phyloP scores from a whole-genome alignment of 1,140 invertebrate species.

The Idris sp. region DNA sequence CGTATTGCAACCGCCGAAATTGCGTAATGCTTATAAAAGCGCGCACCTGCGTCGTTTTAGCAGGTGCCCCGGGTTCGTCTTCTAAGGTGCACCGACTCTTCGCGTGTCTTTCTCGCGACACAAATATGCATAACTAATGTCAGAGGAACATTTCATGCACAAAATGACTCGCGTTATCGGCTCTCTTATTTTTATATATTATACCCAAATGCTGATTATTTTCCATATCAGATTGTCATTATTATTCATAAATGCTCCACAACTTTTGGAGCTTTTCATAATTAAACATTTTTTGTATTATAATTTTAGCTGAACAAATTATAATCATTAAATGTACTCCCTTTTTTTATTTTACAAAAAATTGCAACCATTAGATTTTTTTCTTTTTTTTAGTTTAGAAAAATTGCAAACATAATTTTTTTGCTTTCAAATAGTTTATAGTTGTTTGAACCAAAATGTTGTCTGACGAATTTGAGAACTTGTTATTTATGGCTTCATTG shows the following conservation, averaged over 20 bases:
- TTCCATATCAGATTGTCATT: conserved; percentile 51
- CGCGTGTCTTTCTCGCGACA: conserved; percentile 55
- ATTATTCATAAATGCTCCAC: conserved; percentile 62
- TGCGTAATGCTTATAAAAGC: conserved; percentile 61
- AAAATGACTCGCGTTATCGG: conserved; percentile 47
- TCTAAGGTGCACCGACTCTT: conserved; percentile 18
- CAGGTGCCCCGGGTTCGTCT: conserved; percentile 38
- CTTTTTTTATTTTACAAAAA: no score
- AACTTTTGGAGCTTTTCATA: no score
- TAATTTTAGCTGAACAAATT: no score
- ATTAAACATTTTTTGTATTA: no score
- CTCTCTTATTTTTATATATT: conserved; percentile 43
- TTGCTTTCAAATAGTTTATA: no score
- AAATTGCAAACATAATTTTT: no score
- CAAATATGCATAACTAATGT: conserved; percentile 56
- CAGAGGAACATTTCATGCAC: conserved; percentile 49
- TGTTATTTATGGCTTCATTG: conserved; percentile 26
- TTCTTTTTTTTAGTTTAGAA: no score
- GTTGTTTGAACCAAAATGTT: no score
- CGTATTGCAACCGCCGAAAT: conserved; percentile 51
- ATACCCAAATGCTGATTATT: conserved; percentile 25
- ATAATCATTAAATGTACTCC: no score
- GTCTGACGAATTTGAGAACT: no score
- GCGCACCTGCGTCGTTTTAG: conserved; percentile 56
- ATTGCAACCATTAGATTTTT: no score